phyloP scores from a whole-genome alignment of 1,140 invertebrate genomes.

The Drosophila ambigua region DNA sequence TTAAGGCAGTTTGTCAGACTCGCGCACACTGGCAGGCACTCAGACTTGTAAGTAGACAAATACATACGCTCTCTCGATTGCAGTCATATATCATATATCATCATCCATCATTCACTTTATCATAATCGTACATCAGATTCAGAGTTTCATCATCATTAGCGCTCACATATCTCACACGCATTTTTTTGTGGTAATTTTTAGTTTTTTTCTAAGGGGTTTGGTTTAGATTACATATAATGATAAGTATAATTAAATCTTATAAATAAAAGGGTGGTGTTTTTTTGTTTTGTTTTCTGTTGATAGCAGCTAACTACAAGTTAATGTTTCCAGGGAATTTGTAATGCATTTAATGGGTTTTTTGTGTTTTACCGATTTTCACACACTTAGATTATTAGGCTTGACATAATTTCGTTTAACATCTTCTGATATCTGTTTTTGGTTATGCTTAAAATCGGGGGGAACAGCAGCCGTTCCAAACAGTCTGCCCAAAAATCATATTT shows the following conservation, averaged over 20 bases:
- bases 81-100: conserved; percentile 2
- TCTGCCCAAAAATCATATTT: conserved; percentile 35
- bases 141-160: conserved; percentile 11
- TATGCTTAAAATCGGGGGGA: conserved; percentile 51
- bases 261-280: conserved; percentile 12
- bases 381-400: conserved; percentile 28
- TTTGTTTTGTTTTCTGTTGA: conserved; percentile 27
- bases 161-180: conserved; percentile 24
- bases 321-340: conserved; percentile 50
- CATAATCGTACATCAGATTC: conserved; percentile 5
- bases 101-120: too few relatives aligned
- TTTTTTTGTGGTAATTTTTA: conserved; percentile 6
- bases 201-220: not conserved
- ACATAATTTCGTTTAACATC: conserved; percentile 42
- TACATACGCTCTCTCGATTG: conserved; percentile 7
- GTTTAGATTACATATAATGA: conserved; percentile 6
- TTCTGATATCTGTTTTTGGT: conserved; percentile 11
- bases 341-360: conserved; percentile 35
- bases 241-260: conserved; percentile 33
- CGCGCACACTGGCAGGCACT: conserved; percentile 2
- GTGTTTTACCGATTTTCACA: conserved; percentile 54
- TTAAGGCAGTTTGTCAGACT: conserved; percentile 4
- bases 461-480: conserved; percentile 13
- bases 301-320: conserved; percentile 47
- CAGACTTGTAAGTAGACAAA: conserved; percentile 23